Percentiles rank a stretch among this genome's conserved stretches.
Evolutionary conservation across 2,888 invertebrate species (phyloP).

Genomic region (Chrysolina oricalcia): DNA sequence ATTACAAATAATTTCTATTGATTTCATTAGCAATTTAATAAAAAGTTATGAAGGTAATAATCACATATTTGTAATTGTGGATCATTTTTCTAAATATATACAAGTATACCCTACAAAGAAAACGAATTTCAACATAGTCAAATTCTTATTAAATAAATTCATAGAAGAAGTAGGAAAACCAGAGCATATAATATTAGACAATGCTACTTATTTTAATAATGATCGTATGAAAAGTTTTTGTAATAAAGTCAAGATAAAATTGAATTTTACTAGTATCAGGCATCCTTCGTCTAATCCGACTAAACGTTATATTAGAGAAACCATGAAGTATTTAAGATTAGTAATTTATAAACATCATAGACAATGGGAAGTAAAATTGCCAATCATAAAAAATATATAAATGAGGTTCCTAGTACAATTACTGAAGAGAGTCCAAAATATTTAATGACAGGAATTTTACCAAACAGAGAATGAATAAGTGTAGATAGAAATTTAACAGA

Average conservation of each 20-base stretch:
- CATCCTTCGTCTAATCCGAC: neutral
- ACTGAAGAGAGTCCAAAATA: neutral
- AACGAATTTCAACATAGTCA: neutral
- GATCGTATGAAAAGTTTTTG: too few species aligned
- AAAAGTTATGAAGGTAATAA: neutral
- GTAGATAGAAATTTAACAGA: neutral
- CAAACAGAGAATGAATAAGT: too few species aligned
- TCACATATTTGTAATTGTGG: neutral
- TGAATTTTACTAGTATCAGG: neutral
- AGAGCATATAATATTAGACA: constrained; percentile 17
- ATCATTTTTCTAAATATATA: neutral
- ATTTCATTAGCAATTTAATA: constrained; percentile 16
- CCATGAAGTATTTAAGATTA: constrained; percentile 16
- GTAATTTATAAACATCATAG: neutral
- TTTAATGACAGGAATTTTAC: constrained; percentile 1
- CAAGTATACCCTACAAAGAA: neutral
- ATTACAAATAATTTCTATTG: constrained; percentile 4
- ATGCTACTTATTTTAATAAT: constrained; percentile 12
- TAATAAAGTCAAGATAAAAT: neutral
- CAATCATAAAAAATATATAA: constrained; percentile 22
- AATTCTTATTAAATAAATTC: neutral
- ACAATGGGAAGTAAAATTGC: neutral
- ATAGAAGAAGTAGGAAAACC: neutral
- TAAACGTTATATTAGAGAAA: constrained; percentile 5
- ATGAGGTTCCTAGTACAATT: neutral